Base-by-base conservation (phyloP, 2,113 vertebrate species). In the Brienomyrus longianalis region DNA sequence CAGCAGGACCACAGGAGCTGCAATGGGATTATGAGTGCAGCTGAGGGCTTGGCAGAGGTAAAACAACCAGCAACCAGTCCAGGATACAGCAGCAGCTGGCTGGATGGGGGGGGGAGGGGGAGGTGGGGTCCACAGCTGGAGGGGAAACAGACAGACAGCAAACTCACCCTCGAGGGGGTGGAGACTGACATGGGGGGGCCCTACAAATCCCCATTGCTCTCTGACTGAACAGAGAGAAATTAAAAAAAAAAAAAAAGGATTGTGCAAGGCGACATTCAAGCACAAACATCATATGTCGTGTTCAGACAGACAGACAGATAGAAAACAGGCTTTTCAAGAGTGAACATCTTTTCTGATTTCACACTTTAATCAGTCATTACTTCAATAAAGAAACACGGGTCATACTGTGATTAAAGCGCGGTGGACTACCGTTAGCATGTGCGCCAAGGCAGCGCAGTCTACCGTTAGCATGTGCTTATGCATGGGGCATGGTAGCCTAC, bases 1-100 rank as follows among this genome's bases (percentile, higher is more conserved):
- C 77, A 43, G 77, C 17, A 83, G 39, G 77, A 21, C 45, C 19
- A 45, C 45, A 48, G 80, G 45, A 84, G 45, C 43, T 48, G 80
- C 9, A 23, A 84, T 10, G 45, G 80, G 80, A 84, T 84, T 23
- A 84, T 1, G 9, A 48, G 17, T 6, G 7, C 45, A 21, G 80
- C 80, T 84, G 92, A 91, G 92, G 47, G 93, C 87, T 91, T 83
- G 89, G 90, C 83, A 88, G 17, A 89, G 62, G 48, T 66, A 86
- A 13, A 31, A 59, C 56, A 91, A 91, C 90, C n/a, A n/a, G n/a
- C n/a, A n/a, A n/a, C n/a, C n/a, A 93, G 92, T 92, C 90, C 54
- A 92, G 90, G 54, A 77, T 43, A 77, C 15, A 77, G 15, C 70
- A 77, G 31, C 70, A 77, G 70, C 70, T 77, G 70, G 70, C 31